These are phyloP conservation scores for Tokudaia muenninki DNA, from an alignment of 2,797 vertebrate species.

Conservation along the genomic window DNA sequence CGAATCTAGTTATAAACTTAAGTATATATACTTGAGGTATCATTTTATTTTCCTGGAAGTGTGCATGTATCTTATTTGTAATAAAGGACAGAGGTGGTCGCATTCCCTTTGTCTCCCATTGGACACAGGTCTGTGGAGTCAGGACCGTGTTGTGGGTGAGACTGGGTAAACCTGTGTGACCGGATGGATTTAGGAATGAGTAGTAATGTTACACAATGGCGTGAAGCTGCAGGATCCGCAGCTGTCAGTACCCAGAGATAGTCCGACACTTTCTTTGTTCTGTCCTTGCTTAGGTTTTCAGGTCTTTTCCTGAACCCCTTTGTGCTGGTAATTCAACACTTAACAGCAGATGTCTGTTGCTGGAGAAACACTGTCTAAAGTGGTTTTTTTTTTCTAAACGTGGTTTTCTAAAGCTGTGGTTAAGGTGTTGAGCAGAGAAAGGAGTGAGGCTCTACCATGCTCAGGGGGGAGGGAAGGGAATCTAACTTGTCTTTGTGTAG, in stretches of 20 bases:
- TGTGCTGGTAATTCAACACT: conserved; percentile 30
- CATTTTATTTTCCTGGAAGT: conserved; percentile 31
- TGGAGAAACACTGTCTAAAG: not conserved
- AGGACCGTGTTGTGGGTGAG: not conserved
- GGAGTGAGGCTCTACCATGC: not conserved
- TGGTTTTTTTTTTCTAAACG: not conserved
- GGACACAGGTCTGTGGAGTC: not conserved
- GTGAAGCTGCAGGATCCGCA: not conserved
- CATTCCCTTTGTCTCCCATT: not conserved
- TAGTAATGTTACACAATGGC: not conserved
- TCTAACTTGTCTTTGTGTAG: conserved; percentile 22
- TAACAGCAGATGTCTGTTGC: not conserved
- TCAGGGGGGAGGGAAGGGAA: not conserved
- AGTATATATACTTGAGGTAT: not conserved
- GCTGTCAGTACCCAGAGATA: conserved; percentile 1
- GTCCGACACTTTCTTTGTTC: not conserved
- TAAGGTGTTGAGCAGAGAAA: not conserved
- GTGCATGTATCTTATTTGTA: not conserved
- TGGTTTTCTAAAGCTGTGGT: conserved; percentile 19
- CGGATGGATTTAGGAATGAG: not conserved
- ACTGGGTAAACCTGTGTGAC: not conserved
- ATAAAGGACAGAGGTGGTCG: not conserved
- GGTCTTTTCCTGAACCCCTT: conserved; percentile 50
- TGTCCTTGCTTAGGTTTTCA: conserved; percentile 12
- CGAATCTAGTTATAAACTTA: not conserved